Evolutionary conservation across 23 tunicate genomes (phyloP).

Genomic region (Styela clava): DNA sequence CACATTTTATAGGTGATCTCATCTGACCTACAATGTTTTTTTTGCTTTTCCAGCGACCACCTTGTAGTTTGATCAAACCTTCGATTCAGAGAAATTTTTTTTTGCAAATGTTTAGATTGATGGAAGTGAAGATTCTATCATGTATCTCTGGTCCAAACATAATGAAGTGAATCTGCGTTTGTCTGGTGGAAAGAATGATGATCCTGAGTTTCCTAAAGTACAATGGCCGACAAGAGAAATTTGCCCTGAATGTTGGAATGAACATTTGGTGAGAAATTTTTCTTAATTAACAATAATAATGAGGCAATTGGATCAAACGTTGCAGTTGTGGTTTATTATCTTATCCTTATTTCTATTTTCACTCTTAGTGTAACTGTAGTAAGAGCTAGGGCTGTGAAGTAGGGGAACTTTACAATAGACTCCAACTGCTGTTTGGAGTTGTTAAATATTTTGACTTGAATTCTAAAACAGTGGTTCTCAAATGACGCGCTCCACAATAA

Average conservation of each 20-base stretch:
- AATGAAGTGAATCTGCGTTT: slow-evolving; percentile 27
- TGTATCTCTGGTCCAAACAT: slow-evolving; percentile 30
- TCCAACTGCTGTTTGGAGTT: too few species aligned
- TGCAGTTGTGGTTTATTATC: background rate
- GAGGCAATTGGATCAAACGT: background rate
- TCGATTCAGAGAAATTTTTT: too few species aligned
- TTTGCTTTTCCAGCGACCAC: too few species aligned
- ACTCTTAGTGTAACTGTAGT: background rate
- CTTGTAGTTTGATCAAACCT: too few species aligned
- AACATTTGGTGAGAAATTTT: background rate
- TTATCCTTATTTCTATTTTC: background rate
- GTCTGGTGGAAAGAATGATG: slow-evolving; percentile 35
- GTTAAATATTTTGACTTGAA: too few species aligned
- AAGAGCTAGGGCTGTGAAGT: too few species aligned
- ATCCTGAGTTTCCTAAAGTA: slow-evolving; percentile 35
- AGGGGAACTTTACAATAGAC: too few species aligned
- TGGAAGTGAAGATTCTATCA: slow-evolving; percentile 21
- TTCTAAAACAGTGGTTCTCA: too few species aligned
- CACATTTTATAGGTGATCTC: too few species aligned
- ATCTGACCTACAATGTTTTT: too few species aligned
- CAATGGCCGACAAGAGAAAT: slow-evolving; percentile 22
- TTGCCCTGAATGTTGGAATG: slow-evolving; percentile 22
- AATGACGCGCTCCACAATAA: too few species aligned
- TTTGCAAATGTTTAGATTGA: too few species aligned
- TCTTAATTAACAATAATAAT: background rate